Evolutionary conservation across 2,888 invertebrate genomes (phyloP), one percentile per base, ranked within the genome.

Genomic region (Melieria omissa): DNA sequence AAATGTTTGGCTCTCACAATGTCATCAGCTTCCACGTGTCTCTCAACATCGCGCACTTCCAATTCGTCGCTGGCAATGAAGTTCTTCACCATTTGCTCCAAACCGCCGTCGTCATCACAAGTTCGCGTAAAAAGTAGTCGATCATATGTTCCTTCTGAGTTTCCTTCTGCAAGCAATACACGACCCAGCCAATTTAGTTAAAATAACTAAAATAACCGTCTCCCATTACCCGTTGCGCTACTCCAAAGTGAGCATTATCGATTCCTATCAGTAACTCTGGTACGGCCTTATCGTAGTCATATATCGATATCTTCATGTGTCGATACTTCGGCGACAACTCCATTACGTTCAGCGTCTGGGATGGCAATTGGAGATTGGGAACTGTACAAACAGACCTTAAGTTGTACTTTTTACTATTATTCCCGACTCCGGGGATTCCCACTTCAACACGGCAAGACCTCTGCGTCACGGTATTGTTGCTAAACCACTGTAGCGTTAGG

Each of bases 401-500:
- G 9, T 58, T 14, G 45, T 67, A 76, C 9, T 45, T 68, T 55
- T 49, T 74, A n/a, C 63, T 60, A 9, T 55, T 45, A 14, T 49
- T 46, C 16, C 64, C n/a, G 2, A 65, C 29, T 14, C 74, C 76
- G 1, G 73, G 74, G 5, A 76, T 74, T 57, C 71, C 65, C 14
- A 76, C 45, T 6, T 63, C 49, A 7, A 73, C 63, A n/a, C 66
- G 47, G 14, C 47, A 4, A 5, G 61, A 61, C 7, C n/a, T 44
- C 29, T 63, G 46, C 29, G 29, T 63, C 4, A 64, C 47, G 0
- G 29, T 64, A 64, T 73, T 75, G 54, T 73, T 72, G 4, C 73
- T 73, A 47, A 74, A 74, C 75, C 75, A 76, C 58, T 75, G 72
- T 8, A 76, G 45, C 0, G 65, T 75, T 42, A 76, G n/a, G 70